Base-by-base conservation (phyloP, 2,888 invertebrate species). In the Zonitis immaculata region DNA sequence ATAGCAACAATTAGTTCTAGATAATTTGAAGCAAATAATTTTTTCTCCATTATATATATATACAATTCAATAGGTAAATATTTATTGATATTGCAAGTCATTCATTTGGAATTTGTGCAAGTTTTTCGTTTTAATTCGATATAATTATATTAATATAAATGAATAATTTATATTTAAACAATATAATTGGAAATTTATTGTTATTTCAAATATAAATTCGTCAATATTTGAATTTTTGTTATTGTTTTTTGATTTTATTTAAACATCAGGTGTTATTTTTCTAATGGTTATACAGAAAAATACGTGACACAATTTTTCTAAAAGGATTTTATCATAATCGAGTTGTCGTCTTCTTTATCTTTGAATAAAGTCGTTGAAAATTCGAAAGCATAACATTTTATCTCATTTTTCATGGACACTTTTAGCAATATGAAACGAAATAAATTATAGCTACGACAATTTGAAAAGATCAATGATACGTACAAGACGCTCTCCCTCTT, bases 301-400 rank as follows among this genome's bases (percentile, higher is more conserved):
- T 32, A 14, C 51, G 47, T 44, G 53, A 44, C 43, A 32, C 53
- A 53, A 54, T 42, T 56, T 47, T 53, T 43, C 42, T 47, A 47
- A 52, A 48, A 45, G 53, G 51, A 48, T 56, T 54, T 57, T 57
- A 54, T 57, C 57, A 57, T 53, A 57, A 53, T 57, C 53, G 57
- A 53, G 48, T 51, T 14, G 14, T 32, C 32, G 50, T 32, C 48
- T 47, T 44, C 47, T 51, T 51, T 47, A 52, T 57, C 50, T 28
- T n/a, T 57, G 54, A 54, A 57, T 57, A 54, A 20, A 57, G 54
- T 57, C 57, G 54, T 51, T 46, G 52, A 46, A 48, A 49, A 54
- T 57, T 57, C 57, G 32, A 30, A 28, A 44, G 43, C 51, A 35
- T 47, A 26, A 44, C 52, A 52, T 47, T 49, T 50, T 53, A 52